Base-by-base conservation (phyloP, 2,888 invertebrate genomes). In the Cremastobaeus sp. region DNA sequence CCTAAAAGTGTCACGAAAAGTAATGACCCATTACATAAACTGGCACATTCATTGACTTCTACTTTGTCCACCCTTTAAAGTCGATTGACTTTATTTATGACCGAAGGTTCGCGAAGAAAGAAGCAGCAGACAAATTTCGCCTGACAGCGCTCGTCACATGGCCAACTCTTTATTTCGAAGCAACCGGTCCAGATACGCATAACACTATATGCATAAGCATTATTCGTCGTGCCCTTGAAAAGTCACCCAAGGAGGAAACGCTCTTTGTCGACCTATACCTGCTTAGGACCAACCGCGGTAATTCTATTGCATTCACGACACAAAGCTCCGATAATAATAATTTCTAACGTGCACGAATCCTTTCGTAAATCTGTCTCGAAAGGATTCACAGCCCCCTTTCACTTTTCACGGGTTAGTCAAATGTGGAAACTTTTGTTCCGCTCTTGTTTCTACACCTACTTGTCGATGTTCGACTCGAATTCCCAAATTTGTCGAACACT, bases 311-410 rank as follows among this genome's bases (percentile, higher is more conserved):
- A 60, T 66, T 48, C 60, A 60, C 11, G 52, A 11, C 57, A 71
- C 65, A 62, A 66, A 73, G 47, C 32, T 60, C 1, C 48, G 59
- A 39, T 72, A 48, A 66, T 66, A 66, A 43, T 60, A 47, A 15
- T 30, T 21, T 11, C 48, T 11, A 45, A 6, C n/a, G 18, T 34
- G 52, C 39, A 60, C 35, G 48, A 69, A 74, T 68, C 64, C 74
- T 69, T 74, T 69, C 50, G 72, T 65, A 60, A 66, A 68, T 66
- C 54, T 54, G 55, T 60, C 55, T 43, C 55, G 34, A 72, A 62
- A 65, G 59, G 48, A 60, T 66, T 60, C 34, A n/a, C n/a, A n/a
- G n/a, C 3, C 11, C 18, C n/a, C 43, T 57, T 64, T 65, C 47
- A 37, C 59, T 52, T 50, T 54, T 20, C n/a, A n/a, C n/a, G n/a